These are phyloP conservation scores for Takifugu flavidus DNA, from an alignment of 2,113 vertebrate species.

Conservation along the genomic window DNA sequence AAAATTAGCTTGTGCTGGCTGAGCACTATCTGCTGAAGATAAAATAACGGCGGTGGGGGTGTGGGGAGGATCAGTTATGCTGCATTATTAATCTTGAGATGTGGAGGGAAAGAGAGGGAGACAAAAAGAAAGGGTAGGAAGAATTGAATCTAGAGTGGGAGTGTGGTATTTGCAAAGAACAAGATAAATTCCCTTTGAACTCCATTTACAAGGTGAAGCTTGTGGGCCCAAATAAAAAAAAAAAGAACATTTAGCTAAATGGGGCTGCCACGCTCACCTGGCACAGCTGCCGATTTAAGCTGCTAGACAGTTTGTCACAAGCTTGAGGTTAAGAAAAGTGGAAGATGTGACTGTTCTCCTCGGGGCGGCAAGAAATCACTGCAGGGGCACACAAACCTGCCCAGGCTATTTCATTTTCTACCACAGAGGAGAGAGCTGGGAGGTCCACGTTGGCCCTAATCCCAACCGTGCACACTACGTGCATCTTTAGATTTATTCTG, in stretches of 20 bases:
- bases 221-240: not conserved
- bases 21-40: constrained; percentile 65
- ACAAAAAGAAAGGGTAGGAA: constrained; percentile 6
- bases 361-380: constrained; percentile 38
- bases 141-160: constrained; percentile 17
- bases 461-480: constrained; percentile 8
- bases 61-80: constrained; percentile 49
- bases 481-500: constrained; percentile 19
- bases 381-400: constrained; percentile 13
- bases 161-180: constrained; percentile 24
- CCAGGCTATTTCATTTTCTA: constrained; percentile 18
- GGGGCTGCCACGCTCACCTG: constrained; percentile 54
- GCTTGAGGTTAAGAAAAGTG: constrained; percentile 41
- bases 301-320: constrained; percentile 23
- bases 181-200: constrained; percentile 49
- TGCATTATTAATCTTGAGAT: constrained; percentile 65
- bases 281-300: constrained; percentile 36
- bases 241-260: constrained; percentile 38
- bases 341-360: constrained; percentile 37
- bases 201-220: constrained; percentile 35
- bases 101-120: constrained; percentile 27
- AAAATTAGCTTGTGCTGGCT: constrained; percentile 73
- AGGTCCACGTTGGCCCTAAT: constrained; percentile 22
- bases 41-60: constrained; percentile 39
- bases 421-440: constrained; percentile 32